These are phyloP conservation scores for Drosophila lacicola DNA, from an alignment of 2,888 invertebrate genomes.

Conservation along the genomic window DNA sequence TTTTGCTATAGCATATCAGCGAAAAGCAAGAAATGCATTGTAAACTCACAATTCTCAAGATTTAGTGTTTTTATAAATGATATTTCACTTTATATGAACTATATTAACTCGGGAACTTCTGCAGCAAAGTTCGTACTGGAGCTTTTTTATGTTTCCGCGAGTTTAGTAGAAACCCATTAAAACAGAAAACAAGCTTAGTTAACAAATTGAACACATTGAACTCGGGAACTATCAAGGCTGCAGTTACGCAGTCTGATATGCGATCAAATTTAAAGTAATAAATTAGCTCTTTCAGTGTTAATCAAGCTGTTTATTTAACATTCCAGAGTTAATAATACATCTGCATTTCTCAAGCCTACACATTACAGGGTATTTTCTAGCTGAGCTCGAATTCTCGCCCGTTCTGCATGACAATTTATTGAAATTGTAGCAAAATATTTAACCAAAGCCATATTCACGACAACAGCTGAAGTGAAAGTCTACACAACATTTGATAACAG, in stretches of 20 bases:
- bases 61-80: neutral
- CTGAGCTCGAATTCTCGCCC: neutral
- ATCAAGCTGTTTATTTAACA: too few species aligned
- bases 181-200: too few species aligned
- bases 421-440: constrained; percentile 16
- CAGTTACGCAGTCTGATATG: too few species aligned
- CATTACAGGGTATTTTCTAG: constrained; percentile 12
- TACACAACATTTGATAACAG: constrained; percentile 19
- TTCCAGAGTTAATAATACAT: too few species aligned
- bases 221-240: neutral
- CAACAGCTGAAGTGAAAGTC: constrained; percentile 38
- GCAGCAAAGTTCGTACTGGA: too few species aligned
- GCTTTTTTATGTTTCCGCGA: neutral
- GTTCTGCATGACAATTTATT: constrained; percentile 1
- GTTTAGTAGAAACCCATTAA: too few species aligned
- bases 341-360: too few species aligned
- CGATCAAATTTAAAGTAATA: too few species aligned
- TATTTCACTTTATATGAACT: neutral
- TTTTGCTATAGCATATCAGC: too few species aligned
- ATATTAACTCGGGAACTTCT: neutral
- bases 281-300: too few species aligned
- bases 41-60: neutral
- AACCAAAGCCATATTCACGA: constrained; percentile 5
- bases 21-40: too few species aligned
- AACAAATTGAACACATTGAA: neutral